These are phyloP conservation scores for Xylota segnis DNA, from an alignment of 2,888 invertebrate genomes.

Conservation along the genomic window DNA sequence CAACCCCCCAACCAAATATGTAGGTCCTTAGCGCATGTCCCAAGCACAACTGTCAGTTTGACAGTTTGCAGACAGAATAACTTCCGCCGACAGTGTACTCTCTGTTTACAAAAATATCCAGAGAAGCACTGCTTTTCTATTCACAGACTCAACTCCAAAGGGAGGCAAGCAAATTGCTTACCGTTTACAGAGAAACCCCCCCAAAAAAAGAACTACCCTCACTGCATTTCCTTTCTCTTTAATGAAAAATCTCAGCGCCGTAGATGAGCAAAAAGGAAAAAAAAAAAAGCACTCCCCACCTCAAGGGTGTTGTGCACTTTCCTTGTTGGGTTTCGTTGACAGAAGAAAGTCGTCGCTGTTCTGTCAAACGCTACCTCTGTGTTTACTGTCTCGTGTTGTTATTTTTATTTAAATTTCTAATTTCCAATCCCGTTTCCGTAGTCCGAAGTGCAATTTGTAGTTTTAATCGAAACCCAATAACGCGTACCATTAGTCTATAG, in stretches of 20 bases:
- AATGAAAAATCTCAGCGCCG: neutral
- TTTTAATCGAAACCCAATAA: conserved; percentile 7
- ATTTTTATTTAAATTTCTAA: conserved; percentile 20
- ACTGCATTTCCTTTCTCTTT: conserved; percentile 44
- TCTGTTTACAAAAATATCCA: conserved; percentile 64
- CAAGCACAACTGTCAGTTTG: conserved; percentile 41
- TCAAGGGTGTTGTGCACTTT: conserved; percentile 53
- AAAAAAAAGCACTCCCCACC: conserved; percentile 6
- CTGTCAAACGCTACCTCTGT: conserved; percentile 46
- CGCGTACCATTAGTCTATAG: conserved; percentile 11
- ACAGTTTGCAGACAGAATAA: conserved; percentile 1
- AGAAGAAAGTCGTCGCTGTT: conserved; percentile 34
- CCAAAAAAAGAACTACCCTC: conserved; percentile 13
- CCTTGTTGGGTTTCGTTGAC: conserved; percentile 5
- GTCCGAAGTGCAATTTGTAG: conserved; percentile 61
- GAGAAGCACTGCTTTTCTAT: neutral
- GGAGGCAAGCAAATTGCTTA: too few species aligned
- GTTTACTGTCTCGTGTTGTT: conserved; percentile 49
- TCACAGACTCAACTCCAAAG: conserved; percentile 1
- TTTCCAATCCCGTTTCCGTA: conserved; percentile 1
- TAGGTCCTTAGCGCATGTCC: conserved; percentile 31
- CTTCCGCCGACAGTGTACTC: conserved; percentile 2
- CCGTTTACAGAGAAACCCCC: neutral
- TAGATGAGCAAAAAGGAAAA: conserved; percentile 21
- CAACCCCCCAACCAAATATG: neutral